These are phyloP conservation scores for Telmatherina bonti DNA, from an alignment of 2,797 vertebrate species.

Conservation along the genomic window DNA sequence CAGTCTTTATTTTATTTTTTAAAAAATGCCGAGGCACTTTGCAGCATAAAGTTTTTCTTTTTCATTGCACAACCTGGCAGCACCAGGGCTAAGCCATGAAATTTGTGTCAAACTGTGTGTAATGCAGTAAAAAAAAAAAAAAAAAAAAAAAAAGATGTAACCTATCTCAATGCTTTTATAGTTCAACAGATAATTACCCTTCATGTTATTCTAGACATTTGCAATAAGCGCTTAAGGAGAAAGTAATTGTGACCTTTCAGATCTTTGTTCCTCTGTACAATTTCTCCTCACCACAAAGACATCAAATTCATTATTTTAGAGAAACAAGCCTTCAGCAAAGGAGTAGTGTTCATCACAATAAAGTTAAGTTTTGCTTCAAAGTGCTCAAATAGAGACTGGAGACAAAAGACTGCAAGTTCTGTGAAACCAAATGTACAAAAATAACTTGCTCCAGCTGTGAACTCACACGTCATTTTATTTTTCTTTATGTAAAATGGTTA, in stretches of 20 bases:
- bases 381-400: neutral
- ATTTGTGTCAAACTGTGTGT: neutral
- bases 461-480: too few species aligned
- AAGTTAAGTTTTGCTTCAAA: neutral
- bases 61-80: too few species aligned
- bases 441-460: too few species aligned
- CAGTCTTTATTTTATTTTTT: too few species aligned
- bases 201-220: neutral
- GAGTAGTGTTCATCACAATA: neutral
- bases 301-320: neutral
- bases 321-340: neutral
- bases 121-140: neutral
- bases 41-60: too few species aligned
- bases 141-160: neutral
- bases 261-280: neutral
- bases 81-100: neutral
- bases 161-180: neutral
- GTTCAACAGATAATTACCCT: neutral
- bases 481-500: too few species aligned
- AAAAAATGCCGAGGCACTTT: too few species aligned
- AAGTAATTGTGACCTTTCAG: neutral
- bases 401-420: neutral
- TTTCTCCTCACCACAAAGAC: neutral
- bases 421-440: too few species aligned
- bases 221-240: neutral